Percentiles rank a stretch among this genome's conserved stretches.
Conservation (phyloP, 2,797 vertebrate species). For the Bradypus variegatus region DNA sequence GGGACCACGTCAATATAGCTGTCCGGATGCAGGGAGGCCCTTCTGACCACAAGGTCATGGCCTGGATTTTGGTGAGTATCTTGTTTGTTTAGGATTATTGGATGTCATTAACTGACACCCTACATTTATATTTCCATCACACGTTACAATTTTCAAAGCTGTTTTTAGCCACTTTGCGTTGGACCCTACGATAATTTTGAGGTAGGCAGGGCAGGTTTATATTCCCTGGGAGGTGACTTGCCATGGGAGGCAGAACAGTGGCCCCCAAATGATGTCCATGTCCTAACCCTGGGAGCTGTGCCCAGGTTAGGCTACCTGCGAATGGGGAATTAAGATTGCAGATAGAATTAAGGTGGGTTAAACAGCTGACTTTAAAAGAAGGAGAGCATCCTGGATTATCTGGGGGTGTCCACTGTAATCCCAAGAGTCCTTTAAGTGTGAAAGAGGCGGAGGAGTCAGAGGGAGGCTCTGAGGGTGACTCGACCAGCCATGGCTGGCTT, state of each 20-base stretch:
- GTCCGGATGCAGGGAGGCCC: constrained; percentile 73
- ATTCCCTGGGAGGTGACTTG: neutral
- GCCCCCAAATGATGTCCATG: neutral
- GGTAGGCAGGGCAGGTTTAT: neutral
- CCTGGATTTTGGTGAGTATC: constrained; percentile 72
- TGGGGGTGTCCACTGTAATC: neutral
- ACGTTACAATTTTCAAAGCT: neutral
- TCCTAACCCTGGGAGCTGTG: neutral
- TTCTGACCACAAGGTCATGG: constrained; percentile 69
- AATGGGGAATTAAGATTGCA: neutral
- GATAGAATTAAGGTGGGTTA: neutral
- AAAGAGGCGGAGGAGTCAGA: neutral
- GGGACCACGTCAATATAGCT: constrained; percentile 71
- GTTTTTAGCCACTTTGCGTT: neutral
- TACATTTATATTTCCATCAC: neutral
- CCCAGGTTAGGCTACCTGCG: neutral
- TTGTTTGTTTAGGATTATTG: neutral
- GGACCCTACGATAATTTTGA: neutral
- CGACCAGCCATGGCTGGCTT: neutral
- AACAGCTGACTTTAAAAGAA: neutral
- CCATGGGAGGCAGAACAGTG: neutral
- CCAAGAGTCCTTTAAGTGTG: neutral
- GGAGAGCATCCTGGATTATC: neutral
- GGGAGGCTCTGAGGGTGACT: no score
- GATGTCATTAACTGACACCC: neutral